phyloP scores from a whole-genome alignment of 2,113 vertebrate species.

The Passer montanus region DNA sequence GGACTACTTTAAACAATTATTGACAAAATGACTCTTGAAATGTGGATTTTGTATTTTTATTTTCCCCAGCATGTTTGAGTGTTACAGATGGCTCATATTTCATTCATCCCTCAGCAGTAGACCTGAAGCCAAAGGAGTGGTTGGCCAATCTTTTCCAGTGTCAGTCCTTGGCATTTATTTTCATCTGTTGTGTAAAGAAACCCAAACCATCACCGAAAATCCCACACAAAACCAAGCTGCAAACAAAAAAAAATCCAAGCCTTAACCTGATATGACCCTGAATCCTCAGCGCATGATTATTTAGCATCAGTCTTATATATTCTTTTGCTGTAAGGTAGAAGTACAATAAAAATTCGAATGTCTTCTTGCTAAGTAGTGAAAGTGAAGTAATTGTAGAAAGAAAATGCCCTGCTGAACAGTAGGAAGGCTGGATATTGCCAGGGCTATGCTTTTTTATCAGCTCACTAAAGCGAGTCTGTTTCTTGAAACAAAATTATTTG shows the following conservation, averaged over 20 bases:
- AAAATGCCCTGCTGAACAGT: constrained; percentile 46
- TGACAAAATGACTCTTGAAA: constrained; percentile 33
- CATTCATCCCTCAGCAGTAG: background rate
- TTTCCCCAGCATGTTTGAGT: constrained; percentile 17
- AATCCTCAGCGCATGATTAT: constrained; percentile 24
- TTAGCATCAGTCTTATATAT: constrained; percentile 38
- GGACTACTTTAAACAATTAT: constrained; percentile 29
- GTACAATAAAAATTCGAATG: constrained; percentile 67
- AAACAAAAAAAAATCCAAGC: background rate
- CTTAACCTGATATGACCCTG: background rate
- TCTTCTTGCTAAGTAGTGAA: constrained; percentile 63
- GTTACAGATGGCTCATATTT: constrained; percentile 42
- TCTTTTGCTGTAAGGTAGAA: constrained; percentile 24
- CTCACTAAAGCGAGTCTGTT: constrained; percentile 35
- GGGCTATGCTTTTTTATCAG: background rate
- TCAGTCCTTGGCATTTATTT: constrained; percentile 35
- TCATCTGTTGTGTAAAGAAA: background rate
- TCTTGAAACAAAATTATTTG: background rate
- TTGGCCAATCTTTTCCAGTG: background rate
- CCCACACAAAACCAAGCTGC: background rate
- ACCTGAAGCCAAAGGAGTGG: constrained; percentile 6
- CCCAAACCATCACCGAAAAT: background rate
- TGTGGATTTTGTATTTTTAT: constrained; percentile 41
- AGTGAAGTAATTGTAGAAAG: constrained; percentile 42
- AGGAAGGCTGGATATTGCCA: constrained; percentile 45